Evolutionary conservation across 2,797 vertebrate genomes (phyloP), one percentile per base, ranked within the genome.

Genomic region (Tauraco hartlaubi): DNA sequence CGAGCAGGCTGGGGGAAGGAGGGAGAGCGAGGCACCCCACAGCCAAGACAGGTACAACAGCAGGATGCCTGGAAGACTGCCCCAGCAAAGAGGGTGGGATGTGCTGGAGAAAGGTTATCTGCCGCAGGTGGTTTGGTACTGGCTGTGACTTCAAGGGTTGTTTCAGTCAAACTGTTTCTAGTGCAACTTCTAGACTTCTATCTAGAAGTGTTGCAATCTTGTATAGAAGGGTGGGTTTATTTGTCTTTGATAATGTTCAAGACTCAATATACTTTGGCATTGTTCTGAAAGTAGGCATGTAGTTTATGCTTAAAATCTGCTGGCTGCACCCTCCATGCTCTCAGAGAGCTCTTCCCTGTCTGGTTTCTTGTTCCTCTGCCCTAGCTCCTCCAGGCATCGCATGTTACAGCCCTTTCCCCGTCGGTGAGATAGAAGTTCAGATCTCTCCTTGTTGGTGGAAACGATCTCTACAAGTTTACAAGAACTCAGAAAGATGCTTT

Each of bases 391-490:
- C 56, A 28, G 13, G 6, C 3, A 23, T 11, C 2, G 0, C 5
- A 20, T 26, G 14, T 49, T 21, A 33, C 6, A 68, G 11, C 17
- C 9, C 28, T 56, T 4, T 46, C 25, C 22, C 14, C 9, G 7
- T 21, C 11, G 0, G 0, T 12, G 23, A 10, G 6, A 25, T 2
- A 33, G 5, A 5, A 5, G 1, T 25, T 25, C 67, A 73, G 21
- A 44, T 5, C 37, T 29, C 4, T 44, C 28, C 58, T 61, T 5
- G 3, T 17, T 26, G 18, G 10, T 46, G 39, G 9, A 21, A 12
- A 5, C 28, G 41, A 33, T 52, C 41, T 52, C 41, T 22, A 54
- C 29, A 66, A 41, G 12, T 6, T 25, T 68, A 21, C 28, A 41
- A 35, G 31, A 74, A 39, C 9, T 75, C 26, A 25, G 64, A 51